Conservation (phyloP, 2,888 invertebrate genomes). For the Ctenicera cuprea region DNA sequence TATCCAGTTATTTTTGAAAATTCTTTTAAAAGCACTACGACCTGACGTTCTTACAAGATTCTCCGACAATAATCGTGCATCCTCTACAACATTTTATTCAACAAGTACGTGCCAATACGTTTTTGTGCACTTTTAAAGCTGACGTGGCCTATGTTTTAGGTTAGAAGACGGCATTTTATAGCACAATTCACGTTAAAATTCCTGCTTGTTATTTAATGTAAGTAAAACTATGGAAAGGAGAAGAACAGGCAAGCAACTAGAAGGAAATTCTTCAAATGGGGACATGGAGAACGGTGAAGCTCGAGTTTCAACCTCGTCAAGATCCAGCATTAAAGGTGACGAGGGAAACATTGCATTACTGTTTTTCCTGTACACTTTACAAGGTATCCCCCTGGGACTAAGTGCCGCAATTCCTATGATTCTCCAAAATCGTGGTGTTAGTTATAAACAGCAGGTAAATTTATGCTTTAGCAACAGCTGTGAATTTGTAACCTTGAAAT, state of each 20-base stretch:
- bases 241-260: slow-evolving; percentile 55
- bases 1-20: neutral
- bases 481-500: neutral
- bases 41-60: neutral
- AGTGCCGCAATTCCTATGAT: slow-evolving; percentile 97
- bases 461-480: neutral
- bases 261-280: slow-evolving; percentile 35
- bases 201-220: neutral
- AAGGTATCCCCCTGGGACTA: slow-evolving; percentile 96
- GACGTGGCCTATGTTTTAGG: slow-evolving; percentile 54
- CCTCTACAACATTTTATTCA: neutral
- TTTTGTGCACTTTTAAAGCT: slow-evolving; percentile 29
- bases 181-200: neutral
- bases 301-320: slow-evolving; percentile 48
- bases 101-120: slow-evolving; percentile 5
- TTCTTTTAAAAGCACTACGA: neutral
- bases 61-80: slow-evolving; percentile 9
- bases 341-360: slow-evolving; percentile 88
- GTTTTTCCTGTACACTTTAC: slow-evolving; percentile 93
- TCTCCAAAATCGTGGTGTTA: slow-evolving; percentile 92
- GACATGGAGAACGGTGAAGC: slow-evolving; percentile 66
- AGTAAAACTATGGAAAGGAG: slow-evolving; percentile 55
- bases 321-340: slow-evolving; percentile 82
- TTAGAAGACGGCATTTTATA: slow-evolving; percentile 18
- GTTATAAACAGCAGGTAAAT: slow-evolving; percentile 92